phyloP scores from a whole-genome alignment of 1,140 invertebrate species.

The Nautilus pompilius region DNA sequence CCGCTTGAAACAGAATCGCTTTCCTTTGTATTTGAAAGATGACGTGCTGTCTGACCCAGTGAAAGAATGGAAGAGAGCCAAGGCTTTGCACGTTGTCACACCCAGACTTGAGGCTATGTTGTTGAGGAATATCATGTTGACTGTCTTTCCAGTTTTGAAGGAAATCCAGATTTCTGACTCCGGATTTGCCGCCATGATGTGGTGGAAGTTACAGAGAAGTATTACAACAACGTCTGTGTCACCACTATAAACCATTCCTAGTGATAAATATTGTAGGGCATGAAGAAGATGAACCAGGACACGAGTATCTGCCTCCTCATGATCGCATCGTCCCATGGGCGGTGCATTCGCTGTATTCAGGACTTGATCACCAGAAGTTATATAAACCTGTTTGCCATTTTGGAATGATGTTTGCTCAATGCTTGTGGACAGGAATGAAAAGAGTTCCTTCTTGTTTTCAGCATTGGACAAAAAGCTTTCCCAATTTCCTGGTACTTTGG shows the following conservation, averaged over 20 bases:
- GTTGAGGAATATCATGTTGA: too few species aligned
- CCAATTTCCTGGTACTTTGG: slow-evolving; percentile 2
- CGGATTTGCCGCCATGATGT: too few species aligned
- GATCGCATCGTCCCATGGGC: background rate
- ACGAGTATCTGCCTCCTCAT: background rate
- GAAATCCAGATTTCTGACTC: too few species aligned
- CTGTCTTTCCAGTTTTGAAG: too few species aligned
- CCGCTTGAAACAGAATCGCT: too few species aligned
- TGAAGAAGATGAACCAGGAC: slow-evolving; percentile 4
- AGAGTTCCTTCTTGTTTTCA: background rate
- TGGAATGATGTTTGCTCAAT: background rate
- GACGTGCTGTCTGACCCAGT: too few species aligned
- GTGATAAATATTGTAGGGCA: slow-evolving; percentile 1
- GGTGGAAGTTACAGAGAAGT: background rate
- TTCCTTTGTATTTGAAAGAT: too few species aligned
- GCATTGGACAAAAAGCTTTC: background rate
- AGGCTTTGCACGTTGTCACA: too few species aligned
- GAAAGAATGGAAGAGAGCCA: too few species aligned
- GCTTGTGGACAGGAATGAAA: background rate
- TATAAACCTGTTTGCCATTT: background rate
- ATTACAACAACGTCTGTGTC: slow-evolving; percentile 1
- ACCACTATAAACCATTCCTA: background rate
- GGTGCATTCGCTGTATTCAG: background rate
- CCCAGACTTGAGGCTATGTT: too few species aligned
- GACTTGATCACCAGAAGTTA: slow-evolving; percentile 5